Percentiles rank a stretch among this genome's conserved stretches.
Evolutionary conservation across 2,797 vertebrate genomes (phyloP).

Genomic region (Lepus oiostolus): DNA sequence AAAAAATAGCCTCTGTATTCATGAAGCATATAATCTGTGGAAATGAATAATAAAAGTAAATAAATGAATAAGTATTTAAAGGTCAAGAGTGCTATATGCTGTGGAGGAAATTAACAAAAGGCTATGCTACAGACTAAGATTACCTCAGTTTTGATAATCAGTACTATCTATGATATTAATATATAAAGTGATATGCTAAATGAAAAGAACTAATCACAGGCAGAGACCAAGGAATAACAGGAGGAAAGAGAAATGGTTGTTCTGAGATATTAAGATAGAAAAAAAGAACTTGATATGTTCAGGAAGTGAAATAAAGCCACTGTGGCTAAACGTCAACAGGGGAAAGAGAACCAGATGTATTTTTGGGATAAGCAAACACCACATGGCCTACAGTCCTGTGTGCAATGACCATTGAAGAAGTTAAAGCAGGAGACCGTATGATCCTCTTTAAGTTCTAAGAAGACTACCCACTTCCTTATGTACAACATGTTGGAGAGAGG

Average conservation of each 20-base stretch:
- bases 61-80: not conserved
- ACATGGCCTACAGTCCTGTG: not conserved
- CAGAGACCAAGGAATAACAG: not conserved
- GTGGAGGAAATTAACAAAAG: not conserved
- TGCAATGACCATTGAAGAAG: not conserved
- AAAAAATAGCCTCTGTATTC: not conserved
- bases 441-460: not conserved
- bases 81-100: not conserved
- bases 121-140: not conserved
- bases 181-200: not conserved
- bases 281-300: not conserved
- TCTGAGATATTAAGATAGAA: not conserved
- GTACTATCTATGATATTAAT: not conserved
- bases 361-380: not conserved
- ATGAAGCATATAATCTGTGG: not conserved
- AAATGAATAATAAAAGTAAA: not conserved
- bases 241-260: not conserved
- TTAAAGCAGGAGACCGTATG: not conserved
- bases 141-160: not conserved
- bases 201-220: not conserved
- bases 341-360: not conserved
- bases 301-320: not conserved
- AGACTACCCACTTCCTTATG: not conserved
- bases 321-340: not conserved
- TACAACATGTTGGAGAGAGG: not conserved